phyloP scores from a whole-genome alignment of 2,888 invertebrate genomes.

The Tortrix viridana region DNA sequence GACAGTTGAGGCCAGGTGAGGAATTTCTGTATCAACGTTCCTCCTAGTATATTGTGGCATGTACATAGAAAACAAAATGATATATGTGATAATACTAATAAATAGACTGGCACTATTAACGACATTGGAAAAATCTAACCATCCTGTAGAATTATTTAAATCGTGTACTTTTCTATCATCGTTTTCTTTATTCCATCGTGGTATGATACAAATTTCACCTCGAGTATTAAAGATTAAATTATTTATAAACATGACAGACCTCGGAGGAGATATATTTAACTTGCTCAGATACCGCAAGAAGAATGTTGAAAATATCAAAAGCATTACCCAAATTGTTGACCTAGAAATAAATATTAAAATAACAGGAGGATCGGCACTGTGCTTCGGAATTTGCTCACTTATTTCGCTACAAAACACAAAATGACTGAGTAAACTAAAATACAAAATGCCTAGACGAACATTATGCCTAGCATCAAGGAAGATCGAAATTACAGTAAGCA shows the following conservation, averaged over 20 bases:
- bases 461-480: slow-evolving; percentile 2
- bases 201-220: slow-evolving; percentile 46
- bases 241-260: slow-evolving; percentile 48
- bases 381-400: slow-evolving; percentile 24
- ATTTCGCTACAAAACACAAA: slow-evolving; percentile 17
- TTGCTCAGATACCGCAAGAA: slow-evolving; percentile 46
- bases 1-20: too few species aligned
- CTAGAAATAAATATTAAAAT: slow-evolving; percentile 23
- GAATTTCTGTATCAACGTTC: too few species aligned
- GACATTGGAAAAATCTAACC: slow-evolving; percentile 52
- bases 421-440: slow-evolving; percentile 24
- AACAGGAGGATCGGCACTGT: slow-evolving; percentile 22
- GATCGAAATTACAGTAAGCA: slow-evolving; percentile 8
- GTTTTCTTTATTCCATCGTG: slow-evolving; percentile 45
- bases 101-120: slow-evolving; percentile 44
- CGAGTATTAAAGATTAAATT: slow-evolving; percentile 44
- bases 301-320: slow-evolving; percentile 47
- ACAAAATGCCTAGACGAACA: slow-evolving; percentile 16
- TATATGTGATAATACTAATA: slow-evolving; percentile 46
- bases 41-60: slow-evolving; percentile 43
- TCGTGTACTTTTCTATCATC: slow-evolving; percentile 24
- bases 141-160: slow-evolving; percentile 41
- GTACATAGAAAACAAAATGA: slow-evolving; percentile 47
- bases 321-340: slow-evolving; percentile 43
- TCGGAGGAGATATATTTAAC: slow-evolving; percentile 39